Evolutionary conservation across 2,888 invertebrate genomes (phyloP).

Genomic region (Eupsilia transversa): DNA sequence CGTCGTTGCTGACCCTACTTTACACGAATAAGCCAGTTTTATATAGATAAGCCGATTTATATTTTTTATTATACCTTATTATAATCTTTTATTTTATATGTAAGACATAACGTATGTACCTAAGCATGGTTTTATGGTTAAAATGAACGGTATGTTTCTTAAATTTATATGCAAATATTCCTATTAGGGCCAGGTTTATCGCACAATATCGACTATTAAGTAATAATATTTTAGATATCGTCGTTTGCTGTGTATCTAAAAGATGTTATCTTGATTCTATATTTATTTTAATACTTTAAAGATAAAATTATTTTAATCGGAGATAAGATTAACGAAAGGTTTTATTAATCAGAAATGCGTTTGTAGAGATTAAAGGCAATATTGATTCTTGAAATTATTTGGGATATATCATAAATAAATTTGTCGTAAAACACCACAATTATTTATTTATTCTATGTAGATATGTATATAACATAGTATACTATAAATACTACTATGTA

Average conservation of each 20-base stretch:
- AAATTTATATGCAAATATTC: conserved; percentile 77
- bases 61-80: conserved; percentile 87
- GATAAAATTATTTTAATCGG: conserved; percentile 42
- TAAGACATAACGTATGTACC: conserved; percentile 79
- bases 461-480: not conserved
- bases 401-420: not conserved
- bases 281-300: conserved; percentile 65
- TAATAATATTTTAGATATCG: conserved; percentile 74
- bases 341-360: conserved; percentile 17
- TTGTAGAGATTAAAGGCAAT: conserved; percentile 18
- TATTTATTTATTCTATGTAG: not conserved
- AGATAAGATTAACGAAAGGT: conserved; percentile 42
- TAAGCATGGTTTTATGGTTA: conserved; percentile 80
- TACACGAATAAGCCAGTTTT: conserved; percentile 87
- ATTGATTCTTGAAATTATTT: conserved; percentile 22
- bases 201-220: conserved; percentile 72
- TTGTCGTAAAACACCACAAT: not conserved
- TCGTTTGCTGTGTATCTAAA: conserved; percentile 61
- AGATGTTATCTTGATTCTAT: conserved; percentile 68
- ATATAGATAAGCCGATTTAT: conserved; percentile 90
- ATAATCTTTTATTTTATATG: conserved; percentile 83
- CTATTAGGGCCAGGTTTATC: conserved; percentile 71
- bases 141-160: conserved; percentile 78
- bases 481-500: not conserved
- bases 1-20: conserved; percentile 79